Evolutionary conservation across 2,113 vertebrate genomes (phyloP).

Genomic region (Ceyx melanurus): DNA sequence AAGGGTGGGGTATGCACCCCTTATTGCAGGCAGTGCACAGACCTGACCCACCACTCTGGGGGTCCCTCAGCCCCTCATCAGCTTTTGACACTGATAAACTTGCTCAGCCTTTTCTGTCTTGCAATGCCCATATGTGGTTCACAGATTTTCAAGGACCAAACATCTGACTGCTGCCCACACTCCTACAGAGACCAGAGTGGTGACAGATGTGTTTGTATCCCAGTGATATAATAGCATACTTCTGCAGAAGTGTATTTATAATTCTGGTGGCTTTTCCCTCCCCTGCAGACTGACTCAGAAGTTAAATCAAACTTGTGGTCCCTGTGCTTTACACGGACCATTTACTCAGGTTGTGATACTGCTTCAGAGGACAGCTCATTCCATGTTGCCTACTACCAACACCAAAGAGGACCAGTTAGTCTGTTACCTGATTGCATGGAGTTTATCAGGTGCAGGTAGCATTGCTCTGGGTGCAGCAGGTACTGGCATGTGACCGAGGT

Average conservation of each 20-base stretch:
- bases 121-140: rapidly evolving
- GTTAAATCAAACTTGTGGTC: neutral
- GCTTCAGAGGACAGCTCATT: neutral
- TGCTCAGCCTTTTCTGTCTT: neutral
- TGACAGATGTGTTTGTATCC: neutral
- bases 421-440: neutral
- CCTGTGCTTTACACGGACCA: neutral
- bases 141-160: neutral
- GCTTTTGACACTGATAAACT: neutral
- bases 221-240: neutral
- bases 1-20: neutral
- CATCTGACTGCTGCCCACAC: neutral
- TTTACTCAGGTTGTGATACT: neutral
- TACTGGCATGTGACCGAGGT: rapidly evolving
- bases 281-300: neutral
- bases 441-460: neutral
- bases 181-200: neutral
- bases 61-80: neutral
- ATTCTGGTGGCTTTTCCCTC: neutral
- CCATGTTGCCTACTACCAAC: neutral
- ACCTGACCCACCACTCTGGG: neutral
- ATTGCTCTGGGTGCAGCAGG: neutral
- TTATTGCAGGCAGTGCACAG: neutral
- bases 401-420: neutral
- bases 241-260: neutral